phyloP scores from a whole-genome alignment of 2,888 invertebrate species.

The Andrena camellia region DNA sequence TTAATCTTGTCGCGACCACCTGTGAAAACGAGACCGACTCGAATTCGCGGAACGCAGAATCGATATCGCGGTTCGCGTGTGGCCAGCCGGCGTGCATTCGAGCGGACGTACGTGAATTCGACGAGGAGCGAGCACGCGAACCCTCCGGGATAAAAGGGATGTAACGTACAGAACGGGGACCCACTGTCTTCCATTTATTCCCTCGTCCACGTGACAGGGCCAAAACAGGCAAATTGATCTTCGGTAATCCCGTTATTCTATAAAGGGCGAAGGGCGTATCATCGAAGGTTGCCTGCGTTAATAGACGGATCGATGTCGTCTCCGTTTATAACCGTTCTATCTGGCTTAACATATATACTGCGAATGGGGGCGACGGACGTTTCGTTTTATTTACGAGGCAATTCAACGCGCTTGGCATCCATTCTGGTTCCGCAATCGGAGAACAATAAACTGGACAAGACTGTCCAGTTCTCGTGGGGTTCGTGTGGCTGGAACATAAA shows the following conservation, averaged over 20 bases:
- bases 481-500: slow-evolving; percentile 48
- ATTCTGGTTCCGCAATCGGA: slow-evolving; percentile 12
- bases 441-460: slow-evolving; percentile 31
- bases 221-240: background rate
- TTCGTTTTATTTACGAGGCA: slow-evolving; percentile 43
- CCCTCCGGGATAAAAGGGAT: too few relatives aligned
- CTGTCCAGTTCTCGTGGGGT: slow-evolving; percentile 33
- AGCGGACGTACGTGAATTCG: background rate
- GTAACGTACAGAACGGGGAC: background rate
- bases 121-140: too few relatives aligned
- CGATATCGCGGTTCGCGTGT: slow-evolving; percentile 27
- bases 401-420: slow-evolving; percentile 33
- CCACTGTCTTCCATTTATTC: slow-evolving; percentile 31
- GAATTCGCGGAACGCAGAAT: slow-evolving; percentile 25
- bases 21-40: slow-evolving; percentile 36
- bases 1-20: slow-evolving; percentile 44
- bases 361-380: background rate
- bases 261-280: background rate
- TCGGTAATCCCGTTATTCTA: background rate
- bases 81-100: slow-evolving; percentile 9
- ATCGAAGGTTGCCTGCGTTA: slow-evolving; percentile 1
- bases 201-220: slow-evolving; percentile 4
- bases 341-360: background rate
- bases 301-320: slow-evolving; percentile 3
- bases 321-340: slow-evolving; percentile 3